Base-by-base conservation (phyloP, 2,888 invertebrate species). In the Diplazon laetatorius region DNA sequence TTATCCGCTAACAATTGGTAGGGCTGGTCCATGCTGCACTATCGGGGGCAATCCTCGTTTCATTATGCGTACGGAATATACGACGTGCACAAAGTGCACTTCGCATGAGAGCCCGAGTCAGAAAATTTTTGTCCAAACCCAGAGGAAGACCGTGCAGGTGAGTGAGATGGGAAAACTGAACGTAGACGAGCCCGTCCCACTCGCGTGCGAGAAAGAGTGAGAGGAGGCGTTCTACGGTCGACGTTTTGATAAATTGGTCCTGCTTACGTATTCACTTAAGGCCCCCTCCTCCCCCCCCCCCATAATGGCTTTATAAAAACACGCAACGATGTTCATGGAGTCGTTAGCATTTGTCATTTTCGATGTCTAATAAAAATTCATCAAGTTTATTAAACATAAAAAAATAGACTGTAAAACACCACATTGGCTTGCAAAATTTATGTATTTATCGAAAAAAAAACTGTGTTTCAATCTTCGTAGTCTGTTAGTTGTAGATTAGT, bases 261-360 rank as follows among this genome's bases (percentile, higher is more conserved):
- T 83, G 83, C 85, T 86, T 85, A 83, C 83, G 83, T 84, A 88
- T 88, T 87, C 88, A 85, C 87, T 87, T 84, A 86, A 80, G 76
- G 81, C 80, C 78, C n/a, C n/a, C n/a, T n/a, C n/a, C n/a, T n/a
- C n/a, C n/a, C n/a, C n/a, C n/a, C n/a, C n/a, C n/a, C n/a, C 83
- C 80, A 86, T 88, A 88, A 89, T 87, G 85, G 85, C 86, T 89
- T 86, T 86, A 88, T 87, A 88, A 87, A n/a, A 86, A 87, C 86
- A 85, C 76, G 83, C 80, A 78, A 78, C 63, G 78, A 81, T 82
- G 77, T 71, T 80, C 80, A 76, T 66, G 78, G 80, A 82, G 84
- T 88, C 86, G 86, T 87, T 88, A 85, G 80, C 85, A 84, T 88
- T 84, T 84, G 86, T 88, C 87, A 82, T 84, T 83, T 82, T 6